Conservation (phyloP, 1,140 invertebrate genomes). For the Pseudomyrmex pallidus region DNA sequence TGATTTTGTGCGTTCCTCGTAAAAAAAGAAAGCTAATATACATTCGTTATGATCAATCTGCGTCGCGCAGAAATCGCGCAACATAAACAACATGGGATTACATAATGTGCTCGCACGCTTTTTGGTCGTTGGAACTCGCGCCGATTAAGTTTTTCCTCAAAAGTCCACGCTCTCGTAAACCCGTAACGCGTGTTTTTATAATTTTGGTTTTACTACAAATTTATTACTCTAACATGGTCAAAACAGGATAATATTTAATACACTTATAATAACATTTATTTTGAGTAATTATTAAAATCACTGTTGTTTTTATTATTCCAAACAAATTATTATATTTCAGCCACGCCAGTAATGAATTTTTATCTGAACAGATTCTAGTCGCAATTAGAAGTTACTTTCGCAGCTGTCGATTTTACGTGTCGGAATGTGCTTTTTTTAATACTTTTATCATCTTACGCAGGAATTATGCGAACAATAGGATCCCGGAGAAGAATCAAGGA, state of each 20-base stretch:
- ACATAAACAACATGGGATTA: slow-evolving; percentile 27
- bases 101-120: neutral
- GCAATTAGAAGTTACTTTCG: no score
- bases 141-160: no score
- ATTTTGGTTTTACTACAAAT: neutral
- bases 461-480: neutral
- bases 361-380: no score
- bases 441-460: neutral
- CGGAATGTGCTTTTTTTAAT: neutral
- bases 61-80: slow-evolving; percentile 15
- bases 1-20: neutral
- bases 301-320: no score
- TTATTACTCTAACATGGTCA: no score
- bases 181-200: neutral
- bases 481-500: slow-evolving; percentile 1
- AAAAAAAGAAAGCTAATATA: slow-evolving; percentile 43
- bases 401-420: no score
- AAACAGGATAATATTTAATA: no score
- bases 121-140: neutral
- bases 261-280: no score
- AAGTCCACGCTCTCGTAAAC: neutral
- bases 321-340: no score
- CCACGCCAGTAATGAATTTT: no score
- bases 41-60: slow-evolving; percentile 9
- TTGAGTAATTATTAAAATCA: no score